Evolutionary conservation across 2,113 vertebrate genomes (phyloP).

Genomic region (Colistium nudipinnis): DNA sequence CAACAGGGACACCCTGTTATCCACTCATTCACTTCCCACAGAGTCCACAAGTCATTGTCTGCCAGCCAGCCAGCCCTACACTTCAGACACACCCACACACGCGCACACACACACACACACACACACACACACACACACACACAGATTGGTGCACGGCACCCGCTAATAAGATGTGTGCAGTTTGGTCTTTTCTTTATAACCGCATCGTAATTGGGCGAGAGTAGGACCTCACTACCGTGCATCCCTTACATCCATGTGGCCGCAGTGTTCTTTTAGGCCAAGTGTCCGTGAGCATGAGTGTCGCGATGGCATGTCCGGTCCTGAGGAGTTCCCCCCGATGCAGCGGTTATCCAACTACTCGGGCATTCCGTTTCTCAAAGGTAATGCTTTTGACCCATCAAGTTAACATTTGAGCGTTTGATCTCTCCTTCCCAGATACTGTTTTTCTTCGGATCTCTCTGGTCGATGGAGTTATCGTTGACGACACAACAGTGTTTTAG

Average conservation of each 20-base stretch:
- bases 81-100: slow-evolving; percentile 21
- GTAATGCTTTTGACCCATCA: no score
- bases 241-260: no score
- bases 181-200: no score
- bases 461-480: slow-evolving; percentile 77
- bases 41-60: slow-evolving; percentile 72
- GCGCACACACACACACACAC: slow-evolving; percentile 12
- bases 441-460: slow-evolving; percentile 61
- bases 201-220: no score
- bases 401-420: slow-evolving; percentile 17
- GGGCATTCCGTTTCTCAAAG: no score
- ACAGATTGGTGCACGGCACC: not conserved
- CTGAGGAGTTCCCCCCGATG: no score
- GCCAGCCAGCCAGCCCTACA: slow-evolving; percentile 17
- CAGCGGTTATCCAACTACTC: no score
- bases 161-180: no score
- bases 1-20: slow-evolving; percentile 70
- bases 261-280: no score
- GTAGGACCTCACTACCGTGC: no score
- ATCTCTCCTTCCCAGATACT: slow-evolving; percentile 50
- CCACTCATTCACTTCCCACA: slow-evolving; percentile 76
- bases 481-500: slow-evolving; percentile 69
- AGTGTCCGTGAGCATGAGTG: no score
- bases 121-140: not conserved
- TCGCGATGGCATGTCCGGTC: no score